Evolutionary conservation across 2,888 invertebrate species (phyloP), one percentile per base, ranked within the genome.

Genomic region (Andrena chrysosceles): DNA sequence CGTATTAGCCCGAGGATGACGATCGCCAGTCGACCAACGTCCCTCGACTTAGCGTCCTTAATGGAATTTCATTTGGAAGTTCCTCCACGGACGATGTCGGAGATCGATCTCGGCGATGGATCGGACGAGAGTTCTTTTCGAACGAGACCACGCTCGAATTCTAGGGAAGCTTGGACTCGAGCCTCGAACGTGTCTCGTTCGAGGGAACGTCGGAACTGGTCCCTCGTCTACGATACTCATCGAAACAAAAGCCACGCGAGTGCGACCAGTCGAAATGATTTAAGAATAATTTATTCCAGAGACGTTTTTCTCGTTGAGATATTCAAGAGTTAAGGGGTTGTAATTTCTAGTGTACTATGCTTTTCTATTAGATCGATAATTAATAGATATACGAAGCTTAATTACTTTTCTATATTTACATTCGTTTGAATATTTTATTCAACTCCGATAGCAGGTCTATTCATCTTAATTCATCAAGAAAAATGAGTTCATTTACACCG

Each of bases 31-130:
- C 85, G 82, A 31, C 48, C 54, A 63, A 67, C 85, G 83, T 81
- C 10, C 64, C 16, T 23, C 60, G 83, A 78, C 77, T 77, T 82
- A 85, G 64, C 71, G 74, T 81, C 85, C 76, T 86, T 81, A 76
- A 85, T 85, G 83, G 81, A 77, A 87, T 85, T 78, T 71, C 66
- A 67, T 86, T 86, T 78, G 23, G 42, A 29, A 82, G 64, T 77
- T 62, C 62, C 33, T 71, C 78, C 77, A 54, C 70, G 77, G 64
- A 75, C 20, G 7, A 20, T 48, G 76, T 83, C 81, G 52, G 52
- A 69, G 66, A 68, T 85, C 77, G 72, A 76, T 70, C 52, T 48
- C 20, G 2, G n/a, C 52, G 52, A 62, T 62, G 26, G 31, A 79
- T 56, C 78, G 35, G 42, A 42, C 42, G 42, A 42, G 42, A 42